Conservation (phyloP, 2,113 vertebrate genomes). For the Mixornis gularis region DNA sequence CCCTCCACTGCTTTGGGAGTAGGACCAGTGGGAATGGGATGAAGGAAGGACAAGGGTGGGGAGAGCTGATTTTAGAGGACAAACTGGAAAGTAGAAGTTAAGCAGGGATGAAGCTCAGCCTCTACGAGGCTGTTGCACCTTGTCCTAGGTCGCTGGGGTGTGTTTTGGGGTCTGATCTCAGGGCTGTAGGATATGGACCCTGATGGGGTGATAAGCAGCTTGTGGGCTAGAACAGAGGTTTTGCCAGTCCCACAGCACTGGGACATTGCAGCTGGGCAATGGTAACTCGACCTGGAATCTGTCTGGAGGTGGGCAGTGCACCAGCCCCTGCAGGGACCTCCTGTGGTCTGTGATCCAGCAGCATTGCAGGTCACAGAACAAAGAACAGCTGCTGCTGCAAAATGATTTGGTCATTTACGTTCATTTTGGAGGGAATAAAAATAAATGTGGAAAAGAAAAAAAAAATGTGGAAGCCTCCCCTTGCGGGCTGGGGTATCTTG, state of each 20-base stretch:
- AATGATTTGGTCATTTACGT: rapidly evolving
- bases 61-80: background rate
- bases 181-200: background rate
- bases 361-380: background rate
- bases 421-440: background rate
- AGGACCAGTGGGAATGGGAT: background rate
- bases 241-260: background rate
- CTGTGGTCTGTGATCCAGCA: background rate
- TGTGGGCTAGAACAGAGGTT: background rate
- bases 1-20: rapidly evolving
- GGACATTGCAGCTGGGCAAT: background rate
- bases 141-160: background rate
- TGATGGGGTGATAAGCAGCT: background rate
- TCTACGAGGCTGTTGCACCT: background rate
- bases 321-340: background rate
- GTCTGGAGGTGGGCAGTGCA: background rate
- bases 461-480: background rate
- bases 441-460: background rate
- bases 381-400: background rate
- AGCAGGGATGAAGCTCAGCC: background rate
- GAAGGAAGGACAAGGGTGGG: background rate
- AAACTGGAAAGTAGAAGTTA: background rate
- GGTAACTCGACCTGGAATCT: background rate
- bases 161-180: background rate
- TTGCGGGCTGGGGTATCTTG: background rate